These are phyloP conservation scores for Achatina immaculata DNA, from an alignment of 1,140 invertebrate genomes.

Conservation along the genomic window DNA sequence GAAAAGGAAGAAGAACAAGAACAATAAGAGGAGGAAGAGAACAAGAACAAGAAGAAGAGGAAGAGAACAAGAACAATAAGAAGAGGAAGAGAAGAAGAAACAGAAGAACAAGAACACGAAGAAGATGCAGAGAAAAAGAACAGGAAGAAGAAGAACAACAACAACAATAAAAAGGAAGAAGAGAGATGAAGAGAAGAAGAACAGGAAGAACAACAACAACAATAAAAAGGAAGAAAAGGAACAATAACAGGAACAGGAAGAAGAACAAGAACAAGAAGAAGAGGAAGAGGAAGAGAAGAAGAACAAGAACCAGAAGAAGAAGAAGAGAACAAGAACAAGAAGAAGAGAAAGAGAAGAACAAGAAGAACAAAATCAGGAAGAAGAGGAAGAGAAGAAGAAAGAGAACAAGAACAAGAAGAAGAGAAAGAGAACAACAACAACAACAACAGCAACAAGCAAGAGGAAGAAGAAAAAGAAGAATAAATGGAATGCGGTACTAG, in stretches of 20 bases:
- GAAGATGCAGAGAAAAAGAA: not conserved
- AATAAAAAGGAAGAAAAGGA: too few species aligned
- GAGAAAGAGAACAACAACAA: constrained; percentile 3
- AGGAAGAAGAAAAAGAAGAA: not conserved
- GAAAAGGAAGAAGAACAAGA: constrained; percentile 9
- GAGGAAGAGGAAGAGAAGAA: too few species aligned
- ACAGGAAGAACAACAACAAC: not conserved
- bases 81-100: not conserved
- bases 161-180: not conserved
- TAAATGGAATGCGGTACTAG: too few species aligned
- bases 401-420: not conserved
- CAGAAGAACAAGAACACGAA: not conserved
- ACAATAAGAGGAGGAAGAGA: not conserved
- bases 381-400: not conserved
- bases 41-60: not conserved
- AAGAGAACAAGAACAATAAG: not conserved
- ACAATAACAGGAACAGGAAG: too few species aligned
- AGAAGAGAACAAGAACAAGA: too few species aligned
- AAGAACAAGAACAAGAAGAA: too few species aligned
- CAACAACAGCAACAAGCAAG: not conserved
- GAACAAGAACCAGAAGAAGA: too few species aligned
- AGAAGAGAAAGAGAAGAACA: too few species aligned
- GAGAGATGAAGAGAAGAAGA: too few species aligned
- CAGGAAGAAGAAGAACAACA: not conserved
- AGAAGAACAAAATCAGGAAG: too few species aligned